Base-by-base conservation (phyloP, 2,797 vertebrate genomes). In the Eurystomus glaucurus region DNA sequence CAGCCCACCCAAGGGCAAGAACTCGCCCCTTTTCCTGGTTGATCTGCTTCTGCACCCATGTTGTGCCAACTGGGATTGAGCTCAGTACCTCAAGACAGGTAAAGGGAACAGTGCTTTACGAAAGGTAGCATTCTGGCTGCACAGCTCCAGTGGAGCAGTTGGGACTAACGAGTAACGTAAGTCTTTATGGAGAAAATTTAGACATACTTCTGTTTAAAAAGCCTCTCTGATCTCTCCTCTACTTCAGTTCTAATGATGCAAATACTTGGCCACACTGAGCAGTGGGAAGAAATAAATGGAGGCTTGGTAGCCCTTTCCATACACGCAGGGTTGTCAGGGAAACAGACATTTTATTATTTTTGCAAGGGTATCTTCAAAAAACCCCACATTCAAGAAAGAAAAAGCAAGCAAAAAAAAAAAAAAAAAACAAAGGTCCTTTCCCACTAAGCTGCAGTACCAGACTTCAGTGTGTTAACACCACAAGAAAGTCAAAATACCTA, bases 1-100 rank as follows among this genome's bases (percentile, higher is more conserved):
- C 52, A 54, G 46, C 5, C 31, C 16, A 37, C 45, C 35, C 1
- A 0, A 61, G 12, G 48, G 21, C 68, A 89, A 43, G 14, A 85
- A 68, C 62, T 31, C 20, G 18, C 20, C 10, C 3, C 9, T 48
- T 74, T 33, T 43, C 33, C 28, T 31, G 6, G 12, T 4, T 29
- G 26, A 46, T 12, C 23, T 62, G 41, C 79, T 78, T 69, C 39
- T 54, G 35, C 16, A 37, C 6, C 7, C n/a, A 64, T 22, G 5
- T 48, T 46, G 12, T 46, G 41, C 60, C 75, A 81, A 10, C 3
- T 7, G 4, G 58, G 54, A 54, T 5, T 70, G 25, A 65, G 51
- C 37, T 43, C 28, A 31, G 10, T 35, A 48, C n/a, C 8, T 68
- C 10, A 19, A 3, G 19, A 54, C 1, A 0, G 9, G 9, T n/a